phyloP scores from a whole-genome alignment of 2,888 invertebrate genomes.

The Meliscaeva auricollis region DNA sequence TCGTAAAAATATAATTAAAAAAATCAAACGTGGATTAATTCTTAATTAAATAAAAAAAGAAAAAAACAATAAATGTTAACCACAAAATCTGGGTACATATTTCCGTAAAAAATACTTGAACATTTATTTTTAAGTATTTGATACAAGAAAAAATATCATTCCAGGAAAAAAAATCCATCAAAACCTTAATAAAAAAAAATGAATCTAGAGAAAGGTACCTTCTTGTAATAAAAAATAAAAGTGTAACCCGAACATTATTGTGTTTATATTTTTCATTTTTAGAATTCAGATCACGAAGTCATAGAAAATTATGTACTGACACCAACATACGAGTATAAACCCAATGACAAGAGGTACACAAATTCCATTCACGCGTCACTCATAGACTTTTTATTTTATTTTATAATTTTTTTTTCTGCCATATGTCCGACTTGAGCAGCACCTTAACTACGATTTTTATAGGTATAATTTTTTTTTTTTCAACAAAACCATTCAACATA shows the following conservation, averaged over 20 bases:
- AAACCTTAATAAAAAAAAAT: no score
- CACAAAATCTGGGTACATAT: no score
- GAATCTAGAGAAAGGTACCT: no score
- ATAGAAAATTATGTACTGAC: constrained; percentile 29
- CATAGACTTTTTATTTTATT: constrained; percentile 30
- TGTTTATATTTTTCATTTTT: not conserved
- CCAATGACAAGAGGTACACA: constrained; percentile 23
- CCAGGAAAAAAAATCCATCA: not conserved
- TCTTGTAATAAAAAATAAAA: no score
- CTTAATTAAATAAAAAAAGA: no score
- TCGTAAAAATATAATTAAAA: no score
- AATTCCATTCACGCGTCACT: constrained; percentile 65
- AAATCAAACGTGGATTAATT: no score
- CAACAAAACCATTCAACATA: constrained; percentile 9
- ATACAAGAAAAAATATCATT: no score
- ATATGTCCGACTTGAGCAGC: constrained; percentile 46
- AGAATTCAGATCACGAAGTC: constrained; percentile 46
- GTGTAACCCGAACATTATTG: not conserved
- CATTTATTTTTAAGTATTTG: no score
- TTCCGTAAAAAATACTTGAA: no score
- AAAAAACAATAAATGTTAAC: no score
- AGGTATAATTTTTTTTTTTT: no score
- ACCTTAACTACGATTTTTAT: constrained; percentile 1
- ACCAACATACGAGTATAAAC: constrained; percentile 8
- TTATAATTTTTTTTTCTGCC: not conserved